Evolutionary conservation across 2,113 vertebrate genomes (phyloP).

Genomic region (Albula goreensis): DNA sequence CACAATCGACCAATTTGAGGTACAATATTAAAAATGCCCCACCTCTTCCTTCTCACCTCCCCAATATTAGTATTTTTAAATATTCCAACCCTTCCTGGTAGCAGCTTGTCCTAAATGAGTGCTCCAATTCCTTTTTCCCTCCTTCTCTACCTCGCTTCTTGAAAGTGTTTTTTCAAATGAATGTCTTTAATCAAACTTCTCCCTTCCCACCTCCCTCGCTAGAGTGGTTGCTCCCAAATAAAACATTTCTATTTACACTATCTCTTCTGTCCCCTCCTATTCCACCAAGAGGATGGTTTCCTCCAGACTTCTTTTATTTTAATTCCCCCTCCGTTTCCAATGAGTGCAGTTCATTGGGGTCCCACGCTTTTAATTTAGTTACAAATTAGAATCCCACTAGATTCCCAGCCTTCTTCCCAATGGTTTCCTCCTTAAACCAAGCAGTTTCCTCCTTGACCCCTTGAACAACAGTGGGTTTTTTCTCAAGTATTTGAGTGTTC

Average conservation of each 20-base stretch:
- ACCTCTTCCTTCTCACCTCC: conserved; percentile 65
- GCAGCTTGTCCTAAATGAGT: conserved; percentile 56
- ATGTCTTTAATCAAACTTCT: conserved; percentile 62
- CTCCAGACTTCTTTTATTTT: conserved; percentile 48
- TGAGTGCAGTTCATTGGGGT: conserved; percentile 68
- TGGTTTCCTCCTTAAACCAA: conserved; percentile 52
- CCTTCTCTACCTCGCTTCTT: conserved; percentile 66
- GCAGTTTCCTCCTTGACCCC: conserved; percentile 8
- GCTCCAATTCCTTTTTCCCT: conserved; percentile 52
- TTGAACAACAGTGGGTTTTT: conserved; percentile 30
- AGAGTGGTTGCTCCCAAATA: conserved; percentile 64
- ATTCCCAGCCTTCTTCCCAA: conserved; percentile 39
- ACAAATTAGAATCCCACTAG: neutral
- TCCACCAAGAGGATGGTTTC: conserved; percentile 45
- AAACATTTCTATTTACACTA: conserved; percentile 52
- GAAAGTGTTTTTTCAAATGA: conserved; percentile 49
- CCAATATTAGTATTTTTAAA: conserved; percentile 64
- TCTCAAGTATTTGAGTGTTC: neutral
- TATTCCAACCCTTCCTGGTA: conserved; percentile 56
- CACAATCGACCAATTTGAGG: conserved; percentile 72
- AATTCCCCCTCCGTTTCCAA: conserved; percentile 60
- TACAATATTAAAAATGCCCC: conserved; percentile 71
- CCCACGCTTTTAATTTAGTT: conserved; percentile 36
- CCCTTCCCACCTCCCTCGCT: conserved; percentile 55
- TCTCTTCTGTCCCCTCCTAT: conserved; percentile 31